phyloP scores from a whole-genome alignment of 1,140 invertebrate species.

The Neodiprion fabricii region DNA sequence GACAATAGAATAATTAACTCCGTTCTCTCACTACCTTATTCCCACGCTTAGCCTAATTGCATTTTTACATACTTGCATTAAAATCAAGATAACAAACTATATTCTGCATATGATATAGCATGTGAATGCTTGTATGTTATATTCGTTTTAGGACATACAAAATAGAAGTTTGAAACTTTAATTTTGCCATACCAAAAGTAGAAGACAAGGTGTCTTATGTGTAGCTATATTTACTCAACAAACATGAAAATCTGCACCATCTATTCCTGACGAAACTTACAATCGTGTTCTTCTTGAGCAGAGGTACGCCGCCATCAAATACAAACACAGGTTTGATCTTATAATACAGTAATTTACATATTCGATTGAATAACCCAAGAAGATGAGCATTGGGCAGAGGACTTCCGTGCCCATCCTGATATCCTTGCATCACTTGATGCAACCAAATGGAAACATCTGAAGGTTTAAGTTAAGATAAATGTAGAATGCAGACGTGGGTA shows the following conservation, averaged over 20 bases:
- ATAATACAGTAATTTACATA: conserved; percentile 97
- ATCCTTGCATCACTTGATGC: conserved; percentile 95
- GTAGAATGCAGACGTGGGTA: not conserved
- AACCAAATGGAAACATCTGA: conserved; percentile 98
- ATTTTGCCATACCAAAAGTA: not conserved
- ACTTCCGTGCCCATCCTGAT: conserved; percentile 84
- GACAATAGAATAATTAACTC: conserved; percentile 48
- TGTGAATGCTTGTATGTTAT: not conserved
- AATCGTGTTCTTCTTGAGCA: conserved; percentile 91
- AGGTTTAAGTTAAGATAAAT: conserved; percentile 33
- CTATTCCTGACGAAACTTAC: conserved; percentile 66
- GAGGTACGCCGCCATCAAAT: conserved; percentile 96
- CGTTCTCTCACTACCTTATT: conserved; percentile 55
- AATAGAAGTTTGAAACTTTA: not conserved
- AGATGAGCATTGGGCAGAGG: conserved; percentile 90
- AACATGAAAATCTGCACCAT: conserved; percentile 22
- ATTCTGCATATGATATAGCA: not conserved
- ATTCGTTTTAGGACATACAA: not conserved
- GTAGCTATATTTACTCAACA: not conserved
- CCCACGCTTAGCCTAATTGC: conserved; percentile 51
- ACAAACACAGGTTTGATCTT: conserved; percentile 98
- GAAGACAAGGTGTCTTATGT: too few relatives aligned
- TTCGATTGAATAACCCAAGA: conserved; percentile 87
- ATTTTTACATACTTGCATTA: conserved; percentile 40
- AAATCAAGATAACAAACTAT: conserved; percentile 46